These are phyloP conservation scores for Danionella dracula DNA, from an alignment of 2,797 vertebrate genomes.

Conservation along the genomic window DNA sequence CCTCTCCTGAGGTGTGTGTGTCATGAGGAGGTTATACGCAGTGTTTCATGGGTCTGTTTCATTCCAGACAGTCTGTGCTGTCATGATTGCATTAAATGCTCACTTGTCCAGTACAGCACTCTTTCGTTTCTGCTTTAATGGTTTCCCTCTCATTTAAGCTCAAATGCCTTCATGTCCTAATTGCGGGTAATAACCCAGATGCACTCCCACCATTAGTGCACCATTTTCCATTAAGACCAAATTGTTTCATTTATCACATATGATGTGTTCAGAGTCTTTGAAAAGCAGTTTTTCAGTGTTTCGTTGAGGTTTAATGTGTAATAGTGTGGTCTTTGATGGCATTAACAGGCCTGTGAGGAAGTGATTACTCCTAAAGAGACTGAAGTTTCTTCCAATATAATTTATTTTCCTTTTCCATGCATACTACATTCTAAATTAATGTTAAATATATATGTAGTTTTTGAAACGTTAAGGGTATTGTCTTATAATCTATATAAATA, in stretches of 20 bases:
- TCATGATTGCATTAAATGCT: slow-evolving; percentile 41
- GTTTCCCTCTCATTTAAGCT: slow-evolving; percentile 63
- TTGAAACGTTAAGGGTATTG: too few species aligned
- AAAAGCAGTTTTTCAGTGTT: slow-evolving; percentile 47
- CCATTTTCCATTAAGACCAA: slow-evolving; percentile 62
- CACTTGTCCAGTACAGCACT: slow-evolving; percentile 51
- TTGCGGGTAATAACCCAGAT: slow-evolving; percentile 68
- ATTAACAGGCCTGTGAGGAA: not conserved
- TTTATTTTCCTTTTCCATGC: too few species aligned
- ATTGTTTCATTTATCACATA: slow-evolving; percentile 50
- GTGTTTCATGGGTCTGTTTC: slow-evolving; percentile 28
- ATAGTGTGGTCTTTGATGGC: not conserved
- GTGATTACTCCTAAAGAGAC: slow-evolving; percentile 14
- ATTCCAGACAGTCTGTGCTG: slow-evolving; percentile 41
- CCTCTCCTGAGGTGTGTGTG: slow-evolving; percentile 15
- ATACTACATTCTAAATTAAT: too few species aligned
- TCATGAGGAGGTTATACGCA: slow-evolving; percentile 24
- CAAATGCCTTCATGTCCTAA: slow-evolving; percentile 60
- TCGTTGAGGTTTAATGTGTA: slow-evolving; percentile 40
- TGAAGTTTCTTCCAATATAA: not conserved
- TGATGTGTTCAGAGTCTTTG: slow-evolving; percentile 23
- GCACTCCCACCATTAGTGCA: slow-evolving; percentile 53
- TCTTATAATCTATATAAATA: too few species aligned
- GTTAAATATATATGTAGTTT: too few species aligned
- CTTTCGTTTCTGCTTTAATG: slow-evolving; percentile 30